Evolutionary conservation across 2,888 invertebrate species (phyloP), one percentile per base, ranked within the genome.

Genomic region (Tipula confusa): DNA sequence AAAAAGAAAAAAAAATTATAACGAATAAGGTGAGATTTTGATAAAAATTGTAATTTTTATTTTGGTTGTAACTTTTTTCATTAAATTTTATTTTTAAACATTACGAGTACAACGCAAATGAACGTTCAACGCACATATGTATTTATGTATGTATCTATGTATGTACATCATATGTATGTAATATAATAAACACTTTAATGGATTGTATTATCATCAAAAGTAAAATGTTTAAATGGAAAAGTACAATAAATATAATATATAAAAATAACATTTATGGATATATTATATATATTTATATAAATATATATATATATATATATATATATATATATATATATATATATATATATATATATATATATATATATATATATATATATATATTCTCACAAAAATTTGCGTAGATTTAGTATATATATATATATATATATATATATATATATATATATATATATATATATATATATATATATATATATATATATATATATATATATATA

Each of bases 21-120:
- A 64, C 24, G 64, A 64, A 64, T 24, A 64, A 64, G 64, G 64
- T 64, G 24, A 64, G 64, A 64, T 64, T 64, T 64, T 64, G 43
- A 43, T 24, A 64, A 64, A 64, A 24, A 64, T 33, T 33, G 11
- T 24, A 64, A 24, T 64, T 24, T 24, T 64, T 33, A 1, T 64
- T 64, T 43, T 43, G n/a, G 33, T 33, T 33, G 11, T 33, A 1
- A 33, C 33, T 2, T 6, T 18, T 43, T 43, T 43, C 43, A 64
- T 64, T 64, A 64, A 64, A 64, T 64, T 64, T 64, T 64, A 64
- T 64, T 64, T 64, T 24, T 24, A 64, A 64, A 64, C 18, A 64
- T 64, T 64, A 33, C 1, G 24, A 64, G 3, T 64, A 24, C 24
- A n/a, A n/a, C n/a, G n/a, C n/a, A 24, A 64, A 64, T 43, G 15